Conservation (phyloP, 2,888 invertebrate genomes). For the Folsomia manolachei region DNA sequence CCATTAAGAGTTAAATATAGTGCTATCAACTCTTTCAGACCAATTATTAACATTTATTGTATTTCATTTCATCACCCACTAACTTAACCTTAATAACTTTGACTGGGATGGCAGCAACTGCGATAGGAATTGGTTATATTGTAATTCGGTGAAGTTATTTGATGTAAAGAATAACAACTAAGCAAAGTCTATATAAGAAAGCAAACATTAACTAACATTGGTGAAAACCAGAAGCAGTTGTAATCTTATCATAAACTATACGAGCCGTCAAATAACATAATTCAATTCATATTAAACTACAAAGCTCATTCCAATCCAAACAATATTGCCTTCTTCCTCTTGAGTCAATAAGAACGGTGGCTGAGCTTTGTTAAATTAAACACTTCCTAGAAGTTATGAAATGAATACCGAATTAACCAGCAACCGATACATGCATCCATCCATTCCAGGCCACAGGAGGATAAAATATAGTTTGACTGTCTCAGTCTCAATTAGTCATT, state of each 20-base stretch:
- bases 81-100: not conserved
- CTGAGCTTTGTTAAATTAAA: not conserved
- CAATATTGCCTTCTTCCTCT: not conserved
- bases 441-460: too few species aligned
- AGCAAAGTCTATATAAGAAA: too few species aligned
- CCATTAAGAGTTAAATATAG: not conserved
- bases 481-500: too few species aligned
- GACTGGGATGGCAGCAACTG: not conserved
- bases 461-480: too few species aligned
- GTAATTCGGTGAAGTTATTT: not conserved
- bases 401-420: too few species aligned
- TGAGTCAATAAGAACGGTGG: not conserved
- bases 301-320: not conserved
- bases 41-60: not conserved
- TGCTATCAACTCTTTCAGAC: not conserved
- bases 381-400: too few species aligned
- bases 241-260: not conserved
- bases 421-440: too few species aligned
- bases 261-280: slow-evolving; percentile 10
- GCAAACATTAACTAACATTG: not conserved
- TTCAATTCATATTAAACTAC: not conserved
- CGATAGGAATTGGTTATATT: not conserved
- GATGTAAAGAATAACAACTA: not conserved
- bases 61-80: not conserved
- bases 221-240: not conserved